A percentile compares a stretch with the other conserved stretches of the same genome.
Evolutionary conservation across 1,140 invertebrate genomes (phyloP).

Genomic region (Homarus americanus): DNA sequence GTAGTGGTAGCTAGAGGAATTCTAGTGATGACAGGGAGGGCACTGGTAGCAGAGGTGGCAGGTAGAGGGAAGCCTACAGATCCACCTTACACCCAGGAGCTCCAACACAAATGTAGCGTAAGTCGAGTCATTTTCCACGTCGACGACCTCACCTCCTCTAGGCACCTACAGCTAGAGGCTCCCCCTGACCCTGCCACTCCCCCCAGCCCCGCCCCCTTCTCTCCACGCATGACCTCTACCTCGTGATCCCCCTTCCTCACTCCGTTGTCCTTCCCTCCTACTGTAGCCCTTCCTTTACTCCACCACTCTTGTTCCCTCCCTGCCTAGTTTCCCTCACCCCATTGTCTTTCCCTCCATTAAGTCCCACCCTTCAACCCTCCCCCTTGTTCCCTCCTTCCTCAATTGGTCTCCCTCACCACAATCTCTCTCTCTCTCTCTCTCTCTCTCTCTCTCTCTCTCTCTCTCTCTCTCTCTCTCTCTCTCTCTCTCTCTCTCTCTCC

Average conservation of each 20-base stretch:
- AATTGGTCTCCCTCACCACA: neutral
- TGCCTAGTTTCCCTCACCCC: neutral
- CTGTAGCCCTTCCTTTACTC: neutral
- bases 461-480: constrained; percentile 26
- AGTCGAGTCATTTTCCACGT: constrained; percentile 43
- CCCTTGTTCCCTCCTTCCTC: neutral
- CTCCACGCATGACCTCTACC: too few species aligned
- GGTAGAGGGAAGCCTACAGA: neutral
- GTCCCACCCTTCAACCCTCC: neutral
- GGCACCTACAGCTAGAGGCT: neutral
- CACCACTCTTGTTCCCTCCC: neutral
- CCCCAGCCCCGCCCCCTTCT: neutral
- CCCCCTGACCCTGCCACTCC: neutral
- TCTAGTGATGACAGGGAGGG: too few species aligned
- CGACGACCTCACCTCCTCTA: constrained; percentile 2
- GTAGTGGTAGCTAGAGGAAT: too few species aligned
- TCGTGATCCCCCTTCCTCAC: too few species aligned
- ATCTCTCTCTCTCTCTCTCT: constrained; percentile 5
- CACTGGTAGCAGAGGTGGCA: too few species aligned
- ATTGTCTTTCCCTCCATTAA: neutral
- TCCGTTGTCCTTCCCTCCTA: neutral
- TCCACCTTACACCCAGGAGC: neutral
- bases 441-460: constrained; percentile 6
- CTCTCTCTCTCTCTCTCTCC: constrained; percentile 16
- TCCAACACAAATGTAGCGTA: constrained; percentile 49